Evolutionary conservation across 2,113 vertebrate species (phyloP), one percentile per base, ranked within the genome.

Genomic region (Cryptomyrus ogoouensis): DNA sequence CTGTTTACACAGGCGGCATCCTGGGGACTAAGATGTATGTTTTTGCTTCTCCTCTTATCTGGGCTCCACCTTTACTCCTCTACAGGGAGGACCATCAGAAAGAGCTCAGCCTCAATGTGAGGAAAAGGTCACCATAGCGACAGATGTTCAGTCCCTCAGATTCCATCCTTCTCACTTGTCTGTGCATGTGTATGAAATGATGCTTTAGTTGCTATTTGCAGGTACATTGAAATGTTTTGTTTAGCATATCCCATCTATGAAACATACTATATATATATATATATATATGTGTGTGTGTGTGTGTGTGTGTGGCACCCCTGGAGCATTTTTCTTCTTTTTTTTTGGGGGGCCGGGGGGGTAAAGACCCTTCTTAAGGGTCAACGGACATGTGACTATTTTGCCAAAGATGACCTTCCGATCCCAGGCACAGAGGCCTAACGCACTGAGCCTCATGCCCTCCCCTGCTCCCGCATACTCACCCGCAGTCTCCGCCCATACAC

Each of bases 401-500:
- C 58, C 24, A 62, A 66, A 66, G 58, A 10, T n/a, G 10, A 31
- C 62, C 62, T 31, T 70, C 62, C 1, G 27, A 31, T 13, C 27
- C 3, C 62, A 70, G 27, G 27, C 27, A 70, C 9, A 70, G n/a
- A 70, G 10, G 62, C 10, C 62, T 5, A 70, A 5, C 10, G 4
- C 19, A 1, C 62, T 44, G 70, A 44, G 19, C 13, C 5, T 47
- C 89, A 17, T 6, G 12, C 47, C 47, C n/a, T 46, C 7, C 39
- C 9, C 24, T 24, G 5, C n/a, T 56, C 56, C 5, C 12, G 27
- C 74, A 3, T 24, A 62, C 98, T 98, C 90, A 99, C 98, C 97
- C 98, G 94, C 83, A 99, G 95, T 87, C 98, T 95, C 88, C 98
- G 98, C 62, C 98, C 98, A 0, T 99, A 99, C 89, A 99, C 98